Conservation (phyloP, 2,797 vertebrate species). For the Microcaecilia unicolor region DNA sequence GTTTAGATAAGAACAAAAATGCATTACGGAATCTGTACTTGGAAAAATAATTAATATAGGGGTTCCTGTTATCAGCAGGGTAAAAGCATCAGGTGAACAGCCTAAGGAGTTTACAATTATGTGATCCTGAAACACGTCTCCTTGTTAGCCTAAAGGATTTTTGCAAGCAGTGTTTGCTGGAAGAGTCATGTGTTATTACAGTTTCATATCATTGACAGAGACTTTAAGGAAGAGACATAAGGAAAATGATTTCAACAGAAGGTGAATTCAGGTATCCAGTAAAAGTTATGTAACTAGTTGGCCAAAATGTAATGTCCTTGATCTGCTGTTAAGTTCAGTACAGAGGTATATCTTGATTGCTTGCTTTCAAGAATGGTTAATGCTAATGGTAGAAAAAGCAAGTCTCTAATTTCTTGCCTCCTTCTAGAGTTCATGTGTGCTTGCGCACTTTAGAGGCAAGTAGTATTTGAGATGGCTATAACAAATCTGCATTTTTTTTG, state of each 20-base stretch:
- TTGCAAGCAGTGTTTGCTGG: neutral
- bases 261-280: neutral
- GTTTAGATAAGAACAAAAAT: neutral
- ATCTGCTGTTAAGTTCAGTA: too few relatives aligned
- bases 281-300: neutral
- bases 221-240: too few relatives aligned
- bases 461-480: too few relatives aligned
- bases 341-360: too few relatives aligned
- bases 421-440: too few relatives aligned
- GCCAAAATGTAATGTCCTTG: too few relatives aligned
- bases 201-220: constrained; percentile 1
- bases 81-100: neutral
- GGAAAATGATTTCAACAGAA: neutral
- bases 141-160: neutral
- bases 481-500: too few relatives aligned
- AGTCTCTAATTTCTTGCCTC: too few relatives aligned
- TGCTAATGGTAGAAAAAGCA: too few relatives aligned
- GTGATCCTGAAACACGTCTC: neutral
- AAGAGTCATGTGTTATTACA: neutral
- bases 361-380: too few relatives aligned
- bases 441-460: too few relatives aligned
- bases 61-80: neutral
- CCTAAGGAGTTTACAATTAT: neutral
- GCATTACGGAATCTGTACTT: neutral
- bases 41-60: neutral